Conservation (phyloP, 2,888 invertebrate species). For the Harpagoxenus sublaevis region DNA sequence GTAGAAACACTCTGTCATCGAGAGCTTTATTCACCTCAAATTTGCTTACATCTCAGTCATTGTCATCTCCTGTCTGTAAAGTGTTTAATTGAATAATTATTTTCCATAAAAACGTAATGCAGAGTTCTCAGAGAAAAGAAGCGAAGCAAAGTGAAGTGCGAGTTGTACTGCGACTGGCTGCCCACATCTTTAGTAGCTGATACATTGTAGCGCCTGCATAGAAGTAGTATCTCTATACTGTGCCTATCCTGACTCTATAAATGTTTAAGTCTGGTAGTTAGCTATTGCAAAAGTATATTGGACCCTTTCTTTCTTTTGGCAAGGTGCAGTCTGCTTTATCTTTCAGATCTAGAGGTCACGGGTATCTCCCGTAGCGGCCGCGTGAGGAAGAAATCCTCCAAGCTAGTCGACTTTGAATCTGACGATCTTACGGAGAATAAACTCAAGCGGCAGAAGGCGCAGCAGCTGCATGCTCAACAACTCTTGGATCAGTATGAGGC, state of each 20-base stretch:
- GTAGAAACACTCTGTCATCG: background rate
- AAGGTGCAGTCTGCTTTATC: conserved; percentile 83
- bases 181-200: conserved; percentile 51
- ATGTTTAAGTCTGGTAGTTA: conserved; percentile 62
- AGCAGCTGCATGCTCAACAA: conserved; percentile 79
- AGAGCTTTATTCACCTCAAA: background rate
- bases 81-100: conserved; percentile 18
- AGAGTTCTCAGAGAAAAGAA: conserved; percentile 14
- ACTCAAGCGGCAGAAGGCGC: conserved; percentile 86
- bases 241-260: conserved; percentile 45
- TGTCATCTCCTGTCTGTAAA: background rate
- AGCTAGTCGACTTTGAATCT: conserved; percentile 96
- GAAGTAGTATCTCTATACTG: conserved; percentile 43
- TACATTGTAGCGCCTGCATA: conserved; percentile 53
- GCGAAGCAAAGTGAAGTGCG: conserved; percentile 14
- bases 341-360: conserved; percentile 92
- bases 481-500: conserved; percentile 82
- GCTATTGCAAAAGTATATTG: conserved; percentile 77
- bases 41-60: background rate
- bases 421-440: conserved; percentile 92
- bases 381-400: conserved; percentile 97
- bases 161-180: conserved; percentile 51
- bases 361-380: conserved; percentile 96
- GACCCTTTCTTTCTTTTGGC: conserved; percentile 79
- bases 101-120: conserved; percentile 8